Evolutionary conservation across 1,140 invertebrate species (phyloP), one percentile per base, ranked within the genome.

Genomic region (Calliopsis andreniformis): DNA sequence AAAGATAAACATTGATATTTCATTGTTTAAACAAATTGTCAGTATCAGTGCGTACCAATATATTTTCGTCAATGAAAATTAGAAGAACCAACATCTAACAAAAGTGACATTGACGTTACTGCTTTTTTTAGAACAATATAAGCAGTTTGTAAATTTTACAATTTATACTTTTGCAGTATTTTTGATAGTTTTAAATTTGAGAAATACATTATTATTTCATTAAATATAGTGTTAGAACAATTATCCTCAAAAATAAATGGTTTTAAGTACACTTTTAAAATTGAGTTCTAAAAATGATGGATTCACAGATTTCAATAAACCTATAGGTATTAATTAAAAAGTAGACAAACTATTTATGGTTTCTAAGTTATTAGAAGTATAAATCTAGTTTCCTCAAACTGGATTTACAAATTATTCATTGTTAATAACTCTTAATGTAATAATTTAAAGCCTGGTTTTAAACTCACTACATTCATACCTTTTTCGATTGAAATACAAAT

Each of bases 21-120:
- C 51, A 30, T 63, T 28, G 32, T 18, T 43, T 64, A 45, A 63
- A 71, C 63, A 64, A 72, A 72, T 72, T 64, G 42, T 28, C 53
- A 71, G 12, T 62, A 2, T 71, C 32, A 59, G 20, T 23, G 16
- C 28, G 14, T 35, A 14, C 2, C 14, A 45, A 25, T n/a, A 18
- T 5, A 20, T 66, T 39, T 32, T 49, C 23, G 32, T 35, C 2
- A 59, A 8, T 39, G 10, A n/a, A 59, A 47, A 47, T 49, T 23
- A 32, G n/a, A 20, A 43, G 28, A 42, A 43, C 43, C 6, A 30
- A 43, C 43, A n/a, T 12, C 18, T 18, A 43, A 8, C n/a, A 43
- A 68, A 28, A 43, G 16, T 55, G 12, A 23, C 32, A 59, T 47
- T 42, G 14, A 6, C 14, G 47, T 20, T 53, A 66, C 20, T n/a